Percentiles rank a stretch among this genome's conserved stretches.
phyloP scores from a whole-genome alignment of 2,113 vertebrate genomes.

The Sceloporus tristichus region DNA sequence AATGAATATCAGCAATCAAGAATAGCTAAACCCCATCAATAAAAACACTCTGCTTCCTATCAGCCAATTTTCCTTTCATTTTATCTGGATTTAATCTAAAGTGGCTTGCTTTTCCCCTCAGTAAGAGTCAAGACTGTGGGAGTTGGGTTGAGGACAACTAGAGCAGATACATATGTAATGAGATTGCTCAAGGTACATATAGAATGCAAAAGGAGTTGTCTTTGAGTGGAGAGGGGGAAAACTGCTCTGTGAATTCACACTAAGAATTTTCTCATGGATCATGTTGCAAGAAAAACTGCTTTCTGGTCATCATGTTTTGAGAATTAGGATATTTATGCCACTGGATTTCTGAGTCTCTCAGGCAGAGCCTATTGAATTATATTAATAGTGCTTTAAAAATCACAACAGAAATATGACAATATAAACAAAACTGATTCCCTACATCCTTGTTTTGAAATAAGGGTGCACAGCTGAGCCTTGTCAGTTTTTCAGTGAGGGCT shows the following conservation, averaged over 20 bases:
- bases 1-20: not conserved
- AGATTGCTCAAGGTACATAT: not conserved
- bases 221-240: not conserved
- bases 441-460: conserved; percentile 17
- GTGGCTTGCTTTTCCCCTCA: not conserved
- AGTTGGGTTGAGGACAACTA: not conserved
- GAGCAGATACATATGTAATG: too few relatives aligned
- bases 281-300: fast-evolving
- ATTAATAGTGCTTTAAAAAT: conserved; percentile 13
- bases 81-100: not conserved
- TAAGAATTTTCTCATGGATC: conserved; percentile 33
- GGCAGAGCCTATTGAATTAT: conserved; percentile 22
- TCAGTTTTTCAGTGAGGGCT: not conserved
- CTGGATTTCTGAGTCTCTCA: conserved; percentile 26
- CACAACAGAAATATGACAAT: conserved; percentile 11
- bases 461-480: not conserved
- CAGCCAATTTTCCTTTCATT: not conserved
- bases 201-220: not conserved
- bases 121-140: not conserved
- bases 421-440: not conserved
- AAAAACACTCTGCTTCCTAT: too few relatives aligned
- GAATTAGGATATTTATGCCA: conserved; percentile 26
- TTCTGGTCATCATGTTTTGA: not conserved
- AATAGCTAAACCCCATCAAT: not conserved
- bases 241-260: not conserved